phyloP scores from a whole-genome alignment of 2,888 invertebrate genomes.

The Metopia argyrocephala region DNA sequence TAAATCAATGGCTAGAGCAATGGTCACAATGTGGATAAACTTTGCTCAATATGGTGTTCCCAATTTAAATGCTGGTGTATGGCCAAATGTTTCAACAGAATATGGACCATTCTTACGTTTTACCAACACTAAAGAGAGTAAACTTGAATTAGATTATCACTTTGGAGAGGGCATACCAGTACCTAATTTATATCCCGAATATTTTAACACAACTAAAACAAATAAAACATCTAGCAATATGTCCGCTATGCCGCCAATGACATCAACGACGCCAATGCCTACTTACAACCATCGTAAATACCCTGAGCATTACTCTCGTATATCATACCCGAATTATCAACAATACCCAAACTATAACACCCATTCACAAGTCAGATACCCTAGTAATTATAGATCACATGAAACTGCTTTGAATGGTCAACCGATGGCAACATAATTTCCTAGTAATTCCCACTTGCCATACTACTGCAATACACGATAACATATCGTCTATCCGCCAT shows the following conservation, averaged over 20 bases:
- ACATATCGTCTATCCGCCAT: no score
- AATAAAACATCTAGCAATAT: constrained; percentile 36
- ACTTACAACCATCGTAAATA: constrained; percentile 17
- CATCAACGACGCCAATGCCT: constrained; percentile 18
- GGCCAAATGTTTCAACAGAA: constrained; percentile 73
- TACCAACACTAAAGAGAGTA: constrained; percentile 67
- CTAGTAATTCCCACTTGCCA: constrained; percentile 1
- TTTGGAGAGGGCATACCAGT: constrained; percentile 75
- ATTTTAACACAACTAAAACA: constrained; percentile 54
- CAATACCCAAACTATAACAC: constrained; percentile 42
- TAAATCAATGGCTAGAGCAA: constrained; percentile 75
- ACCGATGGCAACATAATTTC: background rate
- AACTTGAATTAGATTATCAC: constrained; percentile 73
- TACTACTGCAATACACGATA: constrained; percentile 3
- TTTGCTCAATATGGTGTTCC: constrained; percentile 75
- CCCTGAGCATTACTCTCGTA: constrained; percentile 5
- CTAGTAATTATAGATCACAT: constrained; percentile 31
- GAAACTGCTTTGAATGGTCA: constrained; percentile 29
- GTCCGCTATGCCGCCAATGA: constrained; percentile 12
- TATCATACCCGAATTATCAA: constrained; percentile 40
- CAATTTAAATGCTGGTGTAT: constrained; percentile 66
- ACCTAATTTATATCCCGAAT: constrained; percentile 71
- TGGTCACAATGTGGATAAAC: constrained; percentile 78
- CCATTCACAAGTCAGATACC: constrained; percentile 33
- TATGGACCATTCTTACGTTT: constrained; percentile 77